Evolutionary conservation across 2,888 invertebrate genomes (phyloP), one percentile per base, ranked within the genome.

Genomic region (Drosophila anceps): DNA sequence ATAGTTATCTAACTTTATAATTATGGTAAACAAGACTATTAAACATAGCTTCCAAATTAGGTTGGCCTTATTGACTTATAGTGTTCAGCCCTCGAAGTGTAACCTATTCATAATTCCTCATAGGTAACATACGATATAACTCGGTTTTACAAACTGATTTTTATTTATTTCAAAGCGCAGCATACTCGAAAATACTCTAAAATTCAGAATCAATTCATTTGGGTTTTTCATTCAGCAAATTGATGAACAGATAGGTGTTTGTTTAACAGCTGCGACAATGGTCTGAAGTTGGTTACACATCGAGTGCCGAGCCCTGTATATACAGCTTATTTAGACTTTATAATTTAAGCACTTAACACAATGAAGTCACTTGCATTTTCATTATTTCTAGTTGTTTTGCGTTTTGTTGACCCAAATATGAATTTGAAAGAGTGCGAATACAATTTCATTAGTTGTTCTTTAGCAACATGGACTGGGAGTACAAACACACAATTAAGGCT

Each of bases 401-500:
- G n/a, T n/a, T n/a, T 10, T 10, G 0, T n/a, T 10, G 10, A 4
- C 10, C 15, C 4, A 46, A n/a, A 29, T 6, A 29, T 48, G 6
- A n/a, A 12, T 29, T n/a, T 1, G 48, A n/a, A 20, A 10, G 18
- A 50, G 18, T 50, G 13, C n/a, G 7, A 31, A 3, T 50, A 8
- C 0, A 50, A 13, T 33, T 10, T n/a, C 2, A 46, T 7, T n/a
- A 13, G 12, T 18, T n/a, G 15, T 10, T n/a, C 10, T 4, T 9
- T 18, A 20, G 43, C 12, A 12, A 20, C 20, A 43, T 24, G 4
- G 24, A 29, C 20, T 43, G 24, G 9, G 44, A 50, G 20, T 20
- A 20, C 37, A 48, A 27, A 33, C 46, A 50, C 33, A 24, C 57
- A 71, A 43, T 67, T 59, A 33, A 33, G 9, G n/a, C 43, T 20